A percentile compares a stretch with the other conserved stretches of the same genome.
These are phyloP conservation scores for Hyles euphorbiae DNA, from an alignment of 1,140 invertebrate species.

Conservation along the genomic window DNA sequence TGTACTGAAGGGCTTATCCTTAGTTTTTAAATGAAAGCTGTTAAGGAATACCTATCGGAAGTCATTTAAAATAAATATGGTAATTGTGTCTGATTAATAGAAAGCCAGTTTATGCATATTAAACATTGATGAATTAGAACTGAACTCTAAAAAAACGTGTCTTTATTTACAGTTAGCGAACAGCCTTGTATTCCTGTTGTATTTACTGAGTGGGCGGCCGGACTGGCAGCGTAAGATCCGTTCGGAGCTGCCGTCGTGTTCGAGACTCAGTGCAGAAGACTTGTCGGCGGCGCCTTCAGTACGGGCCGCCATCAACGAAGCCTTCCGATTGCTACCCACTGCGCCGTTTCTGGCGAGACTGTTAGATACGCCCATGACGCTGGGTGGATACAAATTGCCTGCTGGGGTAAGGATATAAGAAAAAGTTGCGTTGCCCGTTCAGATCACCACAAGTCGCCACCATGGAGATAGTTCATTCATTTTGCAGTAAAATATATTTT, in stretches of 20 bases:
- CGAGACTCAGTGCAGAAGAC: constrained; percentile 77
- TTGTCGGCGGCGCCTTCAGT: constrained; percentile 84
- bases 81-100: no score
- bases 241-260: constrained; percentile 81
- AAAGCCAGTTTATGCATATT: no score
- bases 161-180: constrained; percentile 82
- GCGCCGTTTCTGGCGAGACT: constrained; percentile 89
- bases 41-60: no score
- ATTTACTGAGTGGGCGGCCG: constrained; percentile 83
- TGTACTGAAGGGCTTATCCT: no score
- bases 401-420: constrained; percentile 79
- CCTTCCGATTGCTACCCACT: constrained; percentile 89
- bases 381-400: constrained; percentile 85
- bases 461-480: no score
- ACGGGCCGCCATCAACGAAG: constrained; percentile 90
- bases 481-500: no score
- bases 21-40: no score
- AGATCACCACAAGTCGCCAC: no score
- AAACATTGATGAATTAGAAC: not conserved
- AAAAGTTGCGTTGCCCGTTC: no score
- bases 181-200: constrained; percentile 86
- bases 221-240: constrained; percentile 84
- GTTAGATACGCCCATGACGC: constrained; percentile 83
- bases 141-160: not conserved
- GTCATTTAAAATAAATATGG: no score